Base-by-base conservation (phyloP, 1,140 invertebrate genomes). In the Lutraria rhynchaena region DNA sequence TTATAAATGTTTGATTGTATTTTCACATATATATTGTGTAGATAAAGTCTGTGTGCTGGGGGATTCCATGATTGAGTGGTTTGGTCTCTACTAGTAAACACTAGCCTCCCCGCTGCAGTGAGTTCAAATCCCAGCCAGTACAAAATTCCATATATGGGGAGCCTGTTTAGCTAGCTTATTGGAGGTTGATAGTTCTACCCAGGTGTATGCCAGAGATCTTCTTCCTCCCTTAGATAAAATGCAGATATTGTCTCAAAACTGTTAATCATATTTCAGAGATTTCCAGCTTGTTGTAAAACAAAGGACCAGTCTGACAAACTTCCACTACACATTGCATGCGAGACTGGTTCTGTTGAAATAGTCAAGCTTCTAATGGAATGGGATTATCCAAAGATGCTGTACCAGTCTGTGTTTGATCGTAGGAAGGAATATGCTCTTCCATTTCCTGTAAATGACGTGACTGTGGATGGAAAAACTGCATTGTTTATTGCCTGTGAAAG, bases 241-340 rank as follows among this genome's bases (percentile, higher is more conserved):
- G n/a, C 46, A 51, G 19, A 70, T 7, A 70, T 70, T 70, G 67
- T 55, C 46, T 15, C 1, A 41, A 35, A 44, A 11, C 37, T 65
- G 15, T 44, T 65, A 65, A 41, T 44, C 35, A 41, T 65, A 19
- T 76, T 84, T 37, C 73, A 84, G 83, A 69, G 58, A 63, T 67
- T 33, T 78, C 60, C 81, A 80, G 63, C 73, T 19, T 67, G 60
- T 67, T 61, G 55, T 73, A 58, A 65, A 44, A 13, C 41, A 19
- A 29, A 57, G 35, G 58, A 81, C 31, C 63, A 83, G 2, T 49
- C 57, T 0, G 96, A 96, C 87, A 98, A 99, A 91, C 97, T 97
- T 7, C 97, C 98, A 0, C 92, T 99, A 0, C 98, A 99, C 91
- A 96, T 97, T 63, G 96, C 98, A 9, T 96, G 96, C 88, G 96